Conservation (phyloP, 2,113 vertebrate genomes). For the Nothocercus julius region DNA sequence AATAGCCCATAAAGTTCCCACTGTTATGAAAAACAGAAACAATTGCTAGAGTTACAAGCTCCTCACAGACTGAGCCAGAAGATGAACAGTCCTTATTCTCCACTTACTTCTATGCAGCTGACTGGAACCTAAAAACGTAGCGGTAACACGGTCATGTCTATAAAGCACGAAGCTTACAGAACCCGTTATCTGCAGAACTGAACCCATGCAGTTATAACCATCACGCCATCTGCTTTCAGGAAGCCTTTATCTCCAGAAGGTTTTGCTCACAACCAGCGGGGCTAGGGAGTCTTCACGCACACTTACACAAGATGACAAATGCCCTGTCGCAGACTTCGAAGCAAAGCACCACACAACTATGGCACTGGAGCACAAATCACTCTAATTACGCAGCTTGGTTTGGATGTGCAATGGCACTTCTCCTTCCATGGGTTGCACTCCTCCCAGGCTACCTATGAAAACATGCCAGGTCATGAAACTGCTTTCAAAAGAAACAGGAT, state of each 20-base stretch:
- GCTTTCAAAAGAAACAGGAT: slow-evolving; percentile 45
- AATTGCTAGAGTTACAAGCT: slow-evolving; percentile 65
- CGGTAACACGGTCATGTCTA: background rate
- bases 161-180: slow-evolving; percentile 34
- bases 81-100: slow-evolving; percentile 24
- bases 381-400: slow-evolving; percentile 17
- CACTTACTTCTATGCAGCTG: background rate
- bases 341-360: background rate
- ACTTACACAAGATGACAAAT: background rate
- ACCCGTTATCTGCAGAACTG: background rate
- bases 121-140: background rate
- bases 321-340: background rate
- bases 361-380: slow-evolving; percentile 29
- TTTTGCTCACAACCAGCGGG: background rate
- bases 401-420: slow-evolving; percentile 20
- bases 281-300: background rate
- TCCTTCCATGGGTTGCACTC: slow-evolving; percentile 22
- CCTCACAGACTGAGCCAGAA: background rate
- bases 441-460: slow-evolving; percentile 14
- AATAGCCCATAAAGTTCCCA: slow-evolving; percentile 39
- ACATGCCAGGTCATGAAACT: slow-evolving; percentile 9
- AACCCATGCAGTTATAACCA: background rate
- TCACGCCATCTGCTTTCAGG: background rate
- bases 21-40: slow-evolving; percentile 65
- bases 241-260: background rate